Evolutionary conservation across 2,113 vertebrate genomes (phyloP).

Genomic region (Gallinago undulata): DNA sequence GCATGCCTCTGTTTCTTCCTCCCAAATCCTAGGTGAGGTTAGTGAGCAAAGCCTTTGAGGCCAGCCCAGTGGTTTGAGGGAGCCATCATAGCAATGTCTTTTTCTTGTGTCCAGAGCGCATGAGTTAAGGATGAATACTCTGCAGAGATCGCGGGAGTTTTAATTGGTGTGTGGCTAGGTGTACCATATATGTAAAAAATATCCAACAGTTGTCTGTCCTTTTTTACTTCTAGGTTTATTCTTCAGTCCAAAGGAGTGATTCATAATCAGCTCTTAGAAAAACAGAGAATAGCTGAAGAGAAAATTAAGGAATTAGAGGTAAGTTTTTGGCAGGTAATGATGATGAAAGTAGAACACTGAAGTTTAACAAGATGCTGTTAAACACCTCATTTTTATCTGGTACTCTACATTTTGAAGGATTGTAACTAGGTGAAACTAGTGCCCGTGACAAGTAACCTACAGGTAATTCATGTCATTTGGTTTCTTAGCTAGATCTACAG

Average conservation of each 20-base stretch:
- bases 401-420: background rate
- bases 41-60: background rate
- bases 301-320: constrained; percentile 98
- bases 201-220: background rate
- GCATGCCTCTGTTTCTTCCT: background rate
- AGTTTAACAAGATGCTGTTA: background rate
- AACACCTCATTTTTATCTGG: background rate
- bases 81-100: background rate
- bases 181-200: background rate
- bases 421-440: background rate
- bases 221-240: constrained; percentile 86
- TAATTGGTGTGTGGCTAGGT: background rate
- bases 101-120: background rate
- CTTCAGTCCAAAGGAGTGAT: constrained; percentile 92
- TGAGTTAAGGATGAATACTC: background rate
- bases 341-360: background rate
- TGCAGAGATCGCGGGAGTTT: background rate
- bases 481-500: background rate
- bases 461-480: background rate
- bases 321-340: constrained; percentile 44
- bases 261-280: constrained; percentile 88
- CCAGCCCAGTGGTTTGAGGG: background rate
- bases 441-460: background rate
- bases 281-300: constrained; percentile 93
- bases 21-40: background rate